These are phyloP conservation scores for Syritta pipiens DNA, from an alignment of 2,888 invertebrate genomes.

Conservation along the genomic window DNA sequence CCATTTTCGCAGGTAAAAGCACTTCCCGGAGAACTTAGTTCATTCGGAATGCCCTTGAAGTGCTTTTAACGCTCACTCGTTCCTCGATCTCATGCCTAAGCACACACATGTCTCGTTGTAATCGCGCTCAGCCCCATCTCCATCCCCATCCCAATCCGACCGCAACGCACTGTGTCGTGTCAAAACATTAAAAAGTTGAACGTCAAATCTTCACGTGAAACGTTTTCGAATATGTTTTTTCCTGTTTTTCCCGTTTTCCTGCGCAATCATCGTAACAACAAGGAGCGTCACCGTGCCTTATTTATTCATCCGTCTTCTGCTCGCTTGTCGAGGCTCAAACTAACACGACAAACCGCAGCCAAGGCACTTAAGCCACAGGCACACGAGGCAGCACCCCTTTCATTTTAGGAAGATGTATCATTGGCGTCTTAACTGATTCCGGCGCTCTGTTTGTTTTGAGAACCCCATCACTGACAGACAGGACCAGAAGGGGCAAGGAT, in stretches of 20 bases:
- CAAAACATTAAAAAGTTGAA: constrained; percentile 54
- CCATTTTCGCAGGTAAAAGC: background rate
- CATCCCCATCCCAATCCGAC: background rate
- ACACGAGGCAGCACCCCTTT: background rate
- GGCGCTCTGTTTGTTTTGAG: background rate
- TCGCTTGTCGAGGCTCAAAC: background rate
- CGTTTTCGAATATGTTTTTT: constrained; percentile 18
- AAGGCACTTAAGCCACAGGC: background rate
- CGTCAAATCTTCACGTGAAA: constrained; percentile 26
- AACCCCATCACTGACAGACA: background rate
- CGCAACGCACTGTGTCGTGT: constrained; percentile 13
- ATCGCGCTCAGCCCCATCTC: no score
- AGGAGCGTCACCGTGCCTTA: background rate
- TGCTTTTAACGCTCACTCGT: constrained; percentile 11
- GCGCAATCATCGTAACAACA: constrained; percentile 14
- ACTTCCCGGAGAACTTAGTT: background rate
- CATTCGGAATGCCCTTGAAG: background rate
- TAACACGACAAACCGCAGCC: constrained; percentile 12
- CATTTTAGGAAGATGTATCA: background rate
- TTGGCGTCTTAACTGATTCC: constrained; percentile 21
- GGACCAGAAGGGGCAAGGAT: constrained; percentile 15
- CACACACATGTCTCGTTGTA: constrained; percentile 6
- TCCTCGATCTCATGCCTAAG: no score
- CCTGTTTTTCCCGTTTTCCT: no score
- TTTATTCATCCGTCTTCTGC: constrained; percentile 1